Evolutionary conservation across 2,113 vertebrate genomes (phyloP).

Genomic region (Sinosuthora webbiana): DNA sequence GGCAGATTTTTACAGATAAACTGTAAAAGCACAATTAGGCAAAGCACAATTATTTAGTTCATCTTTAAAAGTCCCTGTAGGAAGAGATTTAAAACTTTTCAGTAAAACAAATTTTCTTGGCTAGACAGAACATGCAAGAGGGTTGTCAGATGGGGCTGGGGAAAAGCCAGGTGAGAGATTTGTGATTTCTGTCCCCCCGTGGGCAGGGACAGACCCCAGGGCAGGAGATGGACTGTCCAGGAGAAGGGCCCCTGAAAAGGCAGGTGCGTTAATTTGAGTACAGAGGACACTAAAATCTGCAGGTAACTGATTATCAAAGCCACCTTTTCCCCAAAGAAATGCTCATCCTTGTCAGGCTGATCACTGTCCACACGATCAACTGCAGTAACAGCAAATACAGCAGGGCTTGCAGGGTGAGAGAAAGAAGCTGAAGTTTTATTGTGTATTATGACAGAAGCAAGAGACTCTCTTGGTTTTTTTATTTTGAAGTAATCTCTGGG

Average conservation of each 20-base stretch:
- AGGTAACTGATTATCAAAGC: neutral
- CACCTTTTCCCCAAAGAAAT: neutral
- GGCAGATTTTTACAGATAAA: neutral
- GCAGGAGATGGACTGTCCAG: neutral
- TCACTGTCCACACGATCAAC: neutral
- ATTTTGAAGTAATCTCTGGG: neutral
- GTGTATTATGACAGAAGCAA: neutral
- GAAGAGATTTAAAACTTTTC: neutral
- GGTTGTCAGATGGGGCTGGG: neutral
- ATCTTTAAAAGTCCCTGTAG: neutral
- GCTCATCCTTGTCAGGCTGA: neutral
- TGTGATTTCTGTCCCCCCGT: neutral
- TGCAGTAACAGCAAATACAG: neutral
- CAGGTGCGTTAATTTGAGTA: neutral
- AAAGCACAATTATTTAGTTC: neutral
- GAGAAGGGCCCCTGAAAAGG: neutral
- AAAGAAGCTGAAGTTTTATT: neutral
- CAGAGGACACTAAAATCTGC: neutral
- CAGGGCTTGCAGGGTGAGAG: neutral
- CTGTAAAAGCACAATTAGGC: too few relatives aligned
- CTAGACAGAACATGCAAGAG: neutral
- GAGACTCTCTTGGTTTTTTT: neutral
- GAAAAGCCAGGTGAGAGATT: neutral
- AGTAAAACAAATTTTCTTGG: neutral
- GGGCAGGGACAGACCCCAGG: neutral